These are phyloP conservation scores for Thelaira solivaga DNA, from an alignment of 2,888 invertebrate genomes.

Conservation along the genomic window DNA sequence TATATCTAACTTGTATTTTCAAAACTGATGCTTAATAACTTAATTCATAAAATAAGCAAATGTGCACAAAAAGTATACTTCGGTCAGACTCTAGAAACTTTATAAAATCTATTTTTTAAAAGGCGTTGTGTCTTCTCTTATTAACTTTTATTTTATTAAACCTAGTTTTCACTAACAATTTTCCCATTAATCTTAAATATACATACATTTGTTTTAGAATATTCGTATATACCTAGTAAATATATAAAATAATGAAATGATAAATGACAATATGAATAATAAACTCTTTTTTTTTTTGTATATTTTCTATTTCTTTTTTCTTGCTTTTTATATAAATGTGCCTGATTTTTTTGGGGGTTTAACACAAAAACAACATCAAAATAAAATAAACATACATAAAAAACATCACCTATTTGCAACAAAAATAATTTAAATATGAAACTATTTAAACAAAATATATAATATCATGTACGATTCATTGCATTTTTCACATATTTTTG, in stretches of 20 bases:
- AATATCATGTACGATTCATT: too few species aligned
- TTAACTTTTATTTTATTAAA: background rate
- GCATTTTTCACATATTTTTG: constrained; percentile 47
- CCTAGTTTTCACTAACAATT: constrained; percentile 4
- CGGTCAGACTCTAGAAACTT: background rate
- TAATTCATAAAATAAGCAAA: too few species aligned
- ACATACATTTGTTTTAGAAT: constrained; percentile 27
- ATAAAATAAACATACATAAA: constrained; percentile 48
- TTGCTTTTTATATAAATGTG: constrained; percentile 74
- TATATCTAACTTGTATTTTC: too few species aligned
- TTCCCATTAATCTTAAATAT: background rate
- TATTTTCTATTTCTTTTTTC: constrained; percentile 77
- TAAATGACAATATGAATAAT: constrained; percentile 71
- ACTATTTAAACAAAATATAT: constrained; percentile 20
- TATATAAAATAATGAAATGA: constrained; percentile 44
- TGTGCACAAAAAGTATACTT: too few species aligned
- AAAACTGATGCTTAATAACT: too few species aligned
- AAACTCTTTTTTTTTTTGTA: constrained; percentile 73
- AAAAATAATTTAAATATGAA: constrained; percentile 25
- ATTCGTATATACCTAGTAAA: constrained; percentile 25
- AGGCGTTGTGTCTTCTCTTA: background rate
- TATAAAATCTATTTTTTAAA: background rate
- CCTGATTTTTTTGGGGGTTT: constrained; percentile 74
- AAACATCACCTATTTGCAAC: constrained; percentile 52
- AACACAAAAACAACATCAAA: constrained; percentile 67